phyloP scores from a whole-genome alignment of 2,113 vertebrate genomes.

The Rhynchomys soricoides region DNA sequence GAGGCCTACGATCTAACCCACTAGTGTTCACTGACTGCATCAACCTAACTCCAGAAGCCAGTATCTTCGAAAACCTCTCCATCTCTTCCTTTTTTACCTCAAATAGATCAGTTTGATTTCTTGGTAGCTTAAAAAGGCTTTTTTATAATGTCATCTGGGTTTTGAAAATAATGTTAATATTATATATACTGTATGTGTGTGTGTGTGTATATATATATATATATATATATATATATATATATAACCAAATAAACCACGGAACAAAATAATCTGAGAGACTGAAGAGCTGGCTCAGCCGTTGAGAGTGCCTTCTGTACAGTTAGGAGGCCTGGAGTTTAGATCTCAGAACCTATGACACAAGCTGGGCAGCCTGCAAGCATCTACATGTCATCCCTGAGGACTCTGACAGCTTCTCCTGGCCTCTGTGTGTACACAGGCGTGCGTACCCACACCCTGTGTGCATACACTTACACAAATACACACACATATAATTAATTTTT shows the following conservation, averaged over 20 bases:
- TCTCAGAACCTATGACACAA: background rate
- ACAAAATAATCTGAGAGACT: background rate
- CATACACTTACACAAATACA: background rate
- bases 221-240: too few relatives aligned
- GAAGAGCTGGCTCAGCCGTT: background rate
- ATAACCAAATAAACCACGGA: background rate
- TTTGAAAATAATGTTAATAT: background rate
- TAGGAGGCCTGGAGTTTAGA: background rate
- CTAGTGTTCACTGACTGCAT: rapidly evolving
- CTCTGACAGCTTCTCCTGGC: background rate
- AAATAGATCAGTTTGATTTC: background rate
- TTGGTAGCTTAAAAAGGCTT: background rate
- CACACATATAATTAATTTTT: background rate
- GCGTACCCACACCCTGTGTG: too few relatives aligned
- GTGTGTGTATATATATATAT: too few relatives aligned
- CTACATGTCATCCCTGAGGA: background rate
- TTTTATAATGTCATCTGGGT: background rate
- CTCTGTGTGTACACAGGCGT: background rate
- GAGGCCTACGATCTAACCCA: background rate
- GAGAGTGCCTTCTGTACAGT: background rate
- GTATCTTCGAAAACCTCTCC: background rate
- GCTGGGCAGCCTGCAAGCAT: too few relatives aligned
- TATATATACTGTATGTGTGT: background rate
- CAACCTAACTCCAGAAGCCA: rapidly evolving
- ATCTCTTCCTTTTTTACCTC: background rate